Evolutionary conservation across 2,888 invertebrate genomes (phyloP), one percentile per base, ranked within the genome.

Genomic region (Chymomyza procnemis): DNA sequence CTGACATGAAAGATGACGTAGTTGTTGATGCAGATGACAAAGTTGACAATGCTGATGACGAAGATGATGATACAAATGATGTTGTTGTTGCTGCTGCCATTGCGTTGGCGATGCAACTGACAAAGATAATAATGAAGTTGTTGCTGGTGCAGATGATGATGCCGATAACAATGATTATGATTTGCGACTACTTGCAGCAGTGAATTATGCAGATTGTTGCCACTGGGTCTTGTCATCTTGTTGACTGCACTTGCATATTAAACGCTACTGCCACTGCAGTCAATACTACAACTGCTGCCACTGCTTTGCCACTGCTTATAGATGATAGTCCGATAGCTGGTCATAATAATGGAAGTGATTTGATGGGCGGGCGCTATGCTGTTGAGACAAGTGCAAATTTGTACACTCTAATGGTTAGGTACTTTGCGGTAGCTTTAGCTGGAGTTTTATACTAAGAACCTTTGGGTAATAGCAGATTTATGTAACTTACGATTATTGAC

Each of bases 61-160:
- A 21, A 22, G 57, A 5, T 6, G 16, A 47, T 6, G 47, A 34
- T 4, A 50, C 47, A 16, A 47, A 14, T n/a, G n/a, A n/a, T 47
- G n/a, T n/a, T n/a, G n/a, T n/a, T n/a, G n/a, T n/a, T n/a, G n/a
- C n/a, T n/a, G n/a, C n/a, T n/a, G n/a, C n/a, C n/a, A n/a, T n/a
- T n/a, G n/a, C n/a, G n/a, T n/a, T n/a, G n/a, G n/a, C 4, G 47
- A 34, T 4, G 46, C 47, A 16, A 47, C 4, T n/a, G n/a, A n/a
- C 14, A 47, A 47, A 47, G 47, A n/a, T 8, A 14, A 47, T 71
- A 71, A 55, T 63, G 60, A 67, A 47, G 12, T 4, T 12, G 12
- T 0, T 41, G 12, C 34, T 12, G 12, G 3, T 41, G 34, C 9
- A 12, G 34, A 12, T 9, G 34, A 41, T 41, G 34, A 34, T 34